Base-by-base conservation (phyloP, 2,113 vertebrate species). In the Mustelus asterias region DNA sequence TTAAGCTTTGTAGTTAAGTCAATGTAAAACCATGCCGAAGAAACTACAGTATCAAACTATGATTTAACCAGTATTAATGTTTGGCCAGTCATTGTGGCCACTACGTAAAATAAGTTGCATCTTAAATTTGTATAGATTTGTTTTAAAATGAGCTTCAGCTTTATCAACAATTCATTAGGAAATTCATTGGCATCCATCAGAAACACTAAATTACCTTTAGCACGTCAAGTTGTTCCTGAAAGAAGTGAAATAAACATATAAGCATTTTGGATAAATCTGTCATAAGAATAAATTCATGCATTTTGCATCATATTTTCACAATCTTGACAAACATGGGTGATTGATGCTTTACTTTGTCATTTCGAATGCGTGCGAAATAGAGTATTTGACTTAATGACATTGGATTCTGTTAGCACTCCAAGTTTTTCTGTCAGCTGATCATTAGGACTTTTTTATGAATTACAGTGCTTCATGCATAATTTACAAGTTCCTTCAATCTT, bases 401-500 rank as follows among this genome's bases (percentile, higher is more conserved):
- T 93, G 60, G 89, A 65, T 93, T 93, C 33, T 67, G 89, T 92
- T 93, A 37, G 18, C 89, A 93, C 89, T 93, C 33, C 89, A 93
- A 93, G 89, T 65, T 93, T 63, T 93, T 67, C 89, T 93, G 89
- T 67, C 89, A 93, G 89, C 8, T 93, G 89, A 65, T 93, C 60
- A 93, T 93, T 93, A 93, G 60, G 60, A 63, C 11, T 44, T 65
- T 92, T 92, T 93, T 93, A 65, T 93, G 89, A 93, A 93, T 93
- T 93, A 93, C 60, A 3, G 89, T 93, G 89, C 60, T 93, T 93
- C 89, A 93, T 65, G 89, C 89, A 93, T 93, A 93, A 93, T 93
- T 93, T 93, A 67, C 33, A 93, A n/a, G 89, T 93, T 93, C 89
- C 60, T 93, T 93, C 89, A 93, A 93, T 65, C 89, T 93, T 93